Percentiles rank a stretch among this genome's conserved stretches.
Evolutionary conservation across 2,888 invertebrate genomes (phyloP).

Genomic region (Synergus laeviventris): DNA sequence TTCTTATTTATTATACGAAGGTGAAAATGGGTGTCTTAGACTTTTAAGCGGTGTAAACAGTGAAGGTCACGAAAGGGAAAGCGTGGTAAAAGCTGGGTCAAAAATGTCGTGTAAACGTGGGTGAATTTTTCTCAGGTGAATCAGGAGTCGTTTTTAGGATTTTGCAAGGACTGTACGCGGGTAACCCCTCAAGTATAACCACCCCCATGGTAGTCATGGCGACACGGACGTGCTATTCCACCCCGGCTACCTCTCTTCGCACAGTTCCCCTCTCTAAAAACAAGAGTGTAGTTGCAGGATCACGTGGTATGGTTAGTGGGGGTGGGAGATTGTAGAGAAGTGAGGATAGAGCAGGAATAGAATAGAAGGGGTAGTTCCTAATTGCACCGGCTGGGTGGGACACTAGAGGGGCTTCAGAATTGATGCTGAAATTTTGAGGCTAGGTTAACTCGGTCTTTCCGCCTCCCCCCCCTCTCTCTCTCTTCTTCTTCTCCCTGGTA

Average conservation of each 20-base stretch:
- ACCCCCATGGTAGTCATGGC: constrained; percentile 71
- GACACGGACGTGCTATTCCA: constrained; percentile 63
- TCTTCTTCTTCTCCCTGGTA: constrained; percentile 44
- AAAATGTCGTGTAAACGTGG: constrained; percentile 61
- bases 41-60: constrained; percentile 70
- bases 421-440: constrained; percentile 74
- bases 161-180: constrained; percentile 71
- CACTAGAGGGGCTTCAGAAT: constrained; percentile 70
- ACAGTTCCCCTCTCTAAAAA: constrained; percentile 65
- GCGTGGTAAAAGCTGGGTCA: constrained; percentile 65
- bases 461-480: constrained; percentile 52
- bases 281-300: constrained; percentile 72
- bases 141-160: constrained; percentile 66
- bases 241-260: constrained; percentile 55
- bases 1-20: too few relatives aligned
- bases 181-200: constrained; percentile 73
- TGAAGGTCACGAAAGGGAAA: constrained; percentile 71
- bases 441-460: constrained; percentile 67
- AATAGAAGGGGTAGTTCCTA: constrained; percentile 72
- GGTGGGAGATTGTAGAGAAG: constrained; percentile 66
- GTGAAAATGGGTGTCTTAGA: too few relatives aligned
- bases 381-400: constrained; percentile 72
- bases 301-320: constrained; percentile 66
- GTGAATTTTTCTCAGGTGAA: constrained; percentile 56
- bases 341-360: constrained; percentile 68